Evolutionary conservation across 2,797 vertebrate genomes (phyloP).

Genomic region (Bovichtus diacanthus): DNA sequence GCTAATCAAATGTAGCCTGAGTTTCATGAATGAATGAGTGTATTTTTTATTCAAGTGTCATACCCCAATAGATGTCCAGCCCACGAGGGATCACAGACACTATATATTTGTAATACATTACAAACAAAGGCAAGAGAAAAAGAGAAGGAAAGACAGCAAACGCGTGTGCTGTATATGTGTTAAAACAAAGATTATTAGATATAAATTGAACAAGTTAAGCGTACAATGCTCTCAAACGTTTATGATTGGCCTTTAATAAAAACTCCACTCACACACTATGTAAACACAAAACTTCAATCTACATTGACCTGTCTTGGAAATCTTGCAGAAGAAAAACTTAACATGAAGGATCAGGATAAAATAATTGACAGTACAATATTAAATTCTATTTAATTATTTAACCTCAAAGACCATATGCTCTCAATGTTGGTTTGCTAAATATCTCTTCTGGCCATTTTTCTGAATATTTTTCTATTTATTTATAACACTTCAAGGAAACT

Average conservation of each 20-base stretch:
- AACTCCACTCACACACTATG: background rate
- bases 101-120: no score
- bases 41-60: background rate
- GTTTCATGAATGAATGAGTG: background rate
- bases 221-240: background rate
- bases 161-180: background rate
- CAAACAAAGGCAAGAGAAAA: background rate
- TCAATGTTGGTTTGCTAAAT: background rate
- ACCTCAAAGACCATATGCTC: background rate
- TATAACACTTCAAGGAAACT: background rate
- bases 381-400: background rate
- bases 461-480: background rate
- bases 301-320: background rate
- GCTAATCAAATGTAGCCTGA: background rate
- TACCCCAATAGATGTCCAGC: no score
- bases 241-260: background rate
- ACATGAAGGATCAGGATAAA: background rate
- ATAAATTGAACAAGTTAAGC: background rate
- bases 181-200: background rate
- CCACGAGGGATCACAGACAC: no score
- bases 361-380: constrained; percentile 2
- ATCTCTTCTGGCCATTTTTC: background rate
- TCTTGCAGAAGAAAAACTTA: background rate
- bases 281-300: background rate
- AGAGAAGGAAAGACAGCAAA: background rate